These are phyloP conservation scores for Strix occidentalis DNA, from an alignment of 2,797 vertebrate genomes.

Conservation along the genomic window DNA sequence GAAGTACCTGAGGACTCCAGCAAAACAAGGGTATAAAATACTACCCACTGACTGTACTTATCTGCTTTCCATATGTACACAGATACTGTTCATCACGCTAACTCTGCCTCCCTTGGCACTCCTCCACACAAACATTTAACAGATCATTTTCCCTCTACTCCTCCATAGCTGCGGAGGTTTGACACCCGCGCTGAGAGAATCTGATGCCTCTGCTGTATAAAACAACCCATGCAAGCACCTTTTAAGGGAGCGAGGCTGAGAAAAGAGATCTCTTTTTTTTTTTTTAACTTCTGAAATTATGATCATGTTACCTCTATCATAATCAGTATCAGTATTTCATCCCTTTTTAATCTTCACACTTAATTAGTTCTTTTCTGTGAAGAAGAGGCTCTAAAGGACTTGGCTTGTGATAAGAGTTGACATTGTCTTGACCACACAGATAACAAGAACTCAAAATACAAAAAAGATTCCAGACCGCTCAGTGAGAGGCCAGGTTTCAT, in stretches of 20 bases:
- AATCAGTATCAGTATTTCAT: background rate
- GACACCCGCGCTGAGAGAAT: fast-evolving
- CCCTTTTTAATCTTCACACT: background rate
- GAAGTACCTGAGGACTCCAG: background rate
- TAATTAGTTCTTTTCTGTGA: background rate
- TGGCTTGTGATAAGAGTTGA: background rate
- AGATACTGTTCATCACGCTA: background rate
- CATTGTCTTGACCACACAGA: background rate
- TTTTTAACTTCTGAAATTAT: background rate
- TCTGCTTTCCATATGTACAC: background rate
- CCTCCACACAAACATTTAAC: background rate
- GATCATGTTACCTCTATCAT: background rate
- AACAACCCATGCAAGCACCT: background rate
- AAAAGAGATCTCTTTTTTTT: background rate
- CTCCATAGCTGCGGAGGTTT: background rate
- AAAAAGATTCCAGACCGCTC: background rate
- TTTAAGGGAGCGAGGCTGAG: background rate
- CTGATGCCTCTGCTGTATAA: background rate
- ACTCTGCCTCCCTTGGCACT: background rate
- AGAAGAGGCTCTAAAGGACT: background rate
- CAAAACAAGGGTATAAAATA: background rate
- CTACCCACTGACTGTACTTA: background rate
- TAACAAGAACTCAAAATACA: background rate
- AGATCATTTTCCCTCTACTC: background rate
- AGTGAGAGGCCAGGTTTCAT: background rate